Evolutionary conservation across 2,113 vertebrate species (phyloP).

Genomic region (Onychostruthus taczanowskii): DNA sequence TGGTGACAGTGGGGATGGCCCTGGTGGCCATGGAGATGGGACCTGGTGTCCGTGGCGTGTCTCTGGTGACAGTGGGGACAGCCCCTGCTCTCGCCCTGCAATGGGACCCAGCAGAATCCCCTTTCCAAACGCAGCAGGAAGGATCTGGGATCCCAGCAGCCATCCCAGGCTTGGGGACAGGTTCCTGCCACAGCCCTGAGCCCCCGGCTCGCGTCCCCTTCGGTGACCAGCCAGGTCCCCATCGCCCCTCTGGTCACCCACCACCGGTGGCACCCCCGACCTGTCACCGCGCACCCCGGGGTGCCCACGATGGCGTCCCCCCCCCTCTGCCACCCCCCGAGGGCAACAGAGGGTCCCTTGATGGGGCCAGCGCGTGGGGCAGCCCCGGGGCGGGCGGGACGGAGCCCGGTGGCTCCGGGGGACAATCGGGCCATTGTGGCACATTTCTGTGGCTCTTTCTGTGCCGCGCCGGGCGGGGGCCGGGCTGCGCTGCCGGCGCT

Average conservation of each 20-base stretch:
- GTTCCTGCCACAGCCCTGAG: rapidly evolving
- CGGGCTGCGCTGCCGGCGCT: background rate
- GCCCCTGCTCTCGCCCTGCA: background rate
- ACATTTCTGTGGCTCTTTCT: slow-evolving; percentile 13
- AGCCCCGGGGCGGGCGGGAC: background rate
- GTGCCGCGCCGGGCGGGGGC: background rate
- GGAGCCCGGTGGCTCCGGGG: background rate
- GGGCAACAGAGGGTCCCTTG: slow-evolving; percentile 32
- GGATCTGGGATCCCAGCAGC: background rate
- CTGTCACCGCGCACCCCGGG: background rate
- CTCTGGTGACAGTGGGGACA: background rate
- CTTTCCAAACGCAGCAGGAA: rapidly evolving
- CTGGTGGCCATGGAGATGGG: rapidly evolving
- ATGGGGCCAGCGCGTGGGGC: background rate
- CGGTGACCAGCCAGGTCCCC: rapidly evolving
- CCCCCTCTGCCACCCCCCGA: background rate
- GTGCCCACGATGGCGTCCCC: background rate
- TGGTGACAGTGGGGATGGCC: rapidly evolving
- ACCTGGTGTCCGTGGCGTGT: rapidly evolving
- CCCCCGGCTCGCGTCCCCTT: rapidly evolving
- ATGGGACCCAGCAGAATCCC: background rate
- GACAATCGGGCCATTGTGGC: background rate
- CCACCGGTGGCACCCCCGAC: background rate
- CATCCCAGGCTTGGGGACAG: rapidly evolving
- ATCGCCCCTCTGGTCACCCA: background rate